These are phyloP conservation scores for Caenorhabditis zanzibari DNA, from an alignment of 2,888 invertebrate species.

Conservation along the genomic window DNA sequence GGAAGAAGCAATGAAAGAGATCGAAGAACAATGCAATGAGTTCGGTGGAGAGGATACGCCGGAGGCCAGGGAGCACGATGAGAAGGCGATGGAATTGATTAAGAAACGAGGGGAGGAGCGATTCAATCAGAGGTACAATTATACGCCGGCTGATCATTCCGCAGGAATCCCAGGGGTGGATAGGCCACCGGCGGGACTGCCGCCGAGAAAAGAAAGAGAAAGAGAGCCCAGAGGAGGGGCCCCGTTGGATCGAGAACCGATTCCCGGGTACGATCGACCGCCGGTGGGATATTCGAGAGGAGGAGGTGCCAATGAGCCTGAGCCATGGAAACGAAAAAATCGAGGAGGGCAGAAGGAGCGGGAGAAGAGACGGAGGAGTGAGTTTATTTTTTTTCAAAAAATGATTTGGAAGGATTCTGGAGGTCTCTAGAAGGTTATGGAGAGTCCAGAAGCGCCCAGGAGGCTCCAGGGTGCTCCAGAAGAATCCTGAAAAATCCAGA, in stretches of 20 bases:
- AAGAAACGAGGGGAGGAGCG: slow-evolving; percentile 9
- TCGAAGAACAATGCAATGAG: slow-evolving; percentile 51
- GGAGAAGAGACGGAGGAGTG: slow-evolving; percentile 26
- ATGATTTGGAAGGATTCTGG: background rate
- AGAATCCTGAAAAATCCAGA: too few relatives aligned
- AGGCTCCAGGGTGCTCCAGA: too few relatives aligned
- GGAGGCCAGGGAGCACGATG: slow-evolving; percentile 13
- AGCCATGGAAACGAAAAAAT: background rate
- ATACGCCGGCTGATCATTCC: slow-evolving; percentile 40
- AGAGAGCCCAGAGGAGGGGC: background rate
- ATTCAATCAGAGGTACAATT: slow-evolving; percentile 28
- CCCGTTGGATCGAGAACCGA: too few relatives aligned
- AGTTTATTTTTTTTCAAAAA: background rate
- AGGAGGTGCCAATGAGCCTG: background rate
- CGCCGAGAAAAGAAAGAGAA: too few relatives aligned
- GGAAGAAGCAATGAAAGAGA: slow-evolving; percentile 51
- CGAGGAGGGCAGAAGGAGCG: slow-evolving; percentile 57
- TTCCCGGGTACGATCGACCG: background rate
- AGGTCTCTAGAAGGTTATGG: too few relatives aligned
- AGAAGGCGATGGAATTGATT: slow-evolving; percentile 10
- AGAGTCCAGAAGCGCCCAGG: too few relatives aligned
- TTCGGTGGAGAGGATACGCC: slow-evolving; percentile 21
- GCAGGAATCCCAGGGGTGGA: slow-evolving; percentile 59
- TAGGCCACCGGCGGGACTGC: slow-evolving; percentile 37
- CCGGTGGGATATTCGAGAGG: background rate